Conservation (phyloP, 2,888 invertebrate species). For the Melangyna quadrimaculata region DNA sequence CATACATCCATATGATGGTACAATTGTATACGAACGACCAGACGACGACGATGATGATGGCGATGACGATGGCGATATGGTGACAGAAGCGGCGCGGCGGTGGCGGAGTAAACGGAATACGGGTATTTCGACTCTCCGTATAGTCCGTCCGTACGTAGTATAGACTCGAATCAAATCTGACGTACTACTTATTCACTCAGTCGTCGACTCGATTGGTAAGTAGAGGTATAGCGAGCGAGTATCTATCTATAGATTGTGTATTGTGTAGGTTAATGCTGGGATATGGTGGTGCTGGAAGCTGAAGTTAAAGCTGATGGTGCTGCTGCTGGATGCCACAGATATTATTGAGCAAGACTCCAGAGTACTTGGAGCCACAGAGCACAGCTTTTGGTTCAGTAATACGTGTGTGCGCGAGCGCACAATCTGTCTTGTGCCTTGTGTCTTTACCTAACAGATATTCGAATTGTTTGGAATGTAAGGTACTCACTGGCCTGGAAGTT, state of each 20-base stretch:
- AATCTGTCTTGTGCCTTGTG: slow-evolving; percentile 41
- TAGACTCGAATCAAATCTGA: slow-evolving; percentile 61
- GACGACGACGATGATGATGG: background rate
- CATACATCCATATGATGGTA: slow-evolving; percentile 24
- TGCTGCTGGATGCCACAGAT: slow-evolving; percentile 61
- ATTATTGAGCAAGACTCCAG: slow-evolving; percentile 63
- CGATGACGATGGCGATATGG: background rate
- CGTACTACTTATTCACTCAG: slow-evolving; percentile 68
- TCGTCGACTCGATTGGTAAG: slow-evolving; percentile 52
- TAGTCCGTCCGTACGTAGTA: slow-evolving; percentile 2
- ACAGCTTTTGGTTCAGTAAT: slow-evolving; percentile 47
- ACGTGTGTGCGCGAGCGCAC: slow-evolving; percentile 61
- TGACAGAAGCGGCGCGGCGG: no score
- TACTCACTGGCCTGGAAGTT: slow-evolving; percentile 68
- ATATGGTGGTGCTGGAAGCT: slow-evolving; percentile 2
- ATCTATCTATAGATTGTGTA: slow-evolving; percentile 44
- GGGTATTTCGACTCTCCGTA: slow-evolving; percentile 37
- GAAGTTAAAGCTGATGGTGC: slow-evolving; percentile 2
- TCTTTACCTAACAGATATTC: slow-evolving; percentile 61
- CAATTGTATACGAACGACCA: background rate
- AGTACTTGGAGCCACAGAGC: slow-evolving; percentile 35
- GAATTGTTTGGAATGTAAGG: slow-evolving; percentile 71
- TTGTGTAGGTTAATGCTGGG: slow-evolving; percentile 60
- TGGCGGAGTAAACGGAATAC: slow-evolving; percentile 2
- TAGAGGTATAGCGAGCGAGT: slow-evolving; percentile 14